Evolutionary conservation across 1,140 invertebrate species (phyloP), one percentile per base, ranked within the genome.

Genomic region (Pachypsylla venusta): DNA sequence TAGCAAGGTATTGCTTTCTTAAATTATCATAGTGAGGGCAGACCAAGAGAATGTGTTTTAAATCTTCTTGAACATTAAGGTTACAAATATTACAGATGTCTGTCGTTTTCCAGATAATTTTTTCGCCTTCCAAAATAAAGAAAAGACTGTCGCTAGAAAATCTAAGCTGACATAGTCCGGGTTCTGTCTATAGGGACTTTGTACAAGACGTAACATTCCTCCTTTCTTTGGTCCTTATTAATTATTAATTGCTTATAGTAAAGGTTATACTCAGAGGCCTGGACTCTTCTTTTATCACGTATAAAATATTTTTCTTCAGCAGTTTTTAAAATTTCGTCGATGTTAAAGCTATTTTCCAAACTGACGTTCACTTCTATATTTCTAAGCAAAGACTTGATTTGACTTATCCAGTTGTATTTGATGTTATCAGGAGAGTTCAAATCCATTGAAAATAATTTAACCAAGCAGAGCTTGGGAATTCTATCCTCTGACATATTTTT

Each of bases 381-480:
- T n/a, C n/a, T 7, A 7, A 35, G n/a, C 30, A 35, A 10, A 35
- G 7, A 10, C n/a, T 35, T 35, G 7, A 35, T n/a, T 35, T 35
- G 30, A n/a, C 30, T 35, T 7, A 35, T 35, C 30, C 30, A 35
- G 30, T 35, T 35, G n/a, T 35, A 35, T 10, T n/a, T 7, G n/a
- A 35, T 35, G n/a, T 35, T n/a, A 35, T 35, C n/a, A 10, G 30
- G n/a, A 35, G 30, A 35, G n/a, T n/a, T 35, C 7, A 10, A 10
- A n/a, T 35, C 30, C 30, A 35, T 35, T 35, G n/a, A 10, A 10
- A 60, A 54, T 25, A 60, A 26, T 56, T 53, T 55, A 27, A 55
- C 25, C 48, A 60, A 39, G 39, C 59, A 60, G 7, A 35, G n/a
- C n/a, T 60, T 60, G 16, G 59, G 59, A 25, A 60, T 30, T 19